These are phyloP conservation scores for Eupithecia inturbata DNA, from an alignment of 2,888 invertebrate species.

Conservation along the genomic window DNA sequence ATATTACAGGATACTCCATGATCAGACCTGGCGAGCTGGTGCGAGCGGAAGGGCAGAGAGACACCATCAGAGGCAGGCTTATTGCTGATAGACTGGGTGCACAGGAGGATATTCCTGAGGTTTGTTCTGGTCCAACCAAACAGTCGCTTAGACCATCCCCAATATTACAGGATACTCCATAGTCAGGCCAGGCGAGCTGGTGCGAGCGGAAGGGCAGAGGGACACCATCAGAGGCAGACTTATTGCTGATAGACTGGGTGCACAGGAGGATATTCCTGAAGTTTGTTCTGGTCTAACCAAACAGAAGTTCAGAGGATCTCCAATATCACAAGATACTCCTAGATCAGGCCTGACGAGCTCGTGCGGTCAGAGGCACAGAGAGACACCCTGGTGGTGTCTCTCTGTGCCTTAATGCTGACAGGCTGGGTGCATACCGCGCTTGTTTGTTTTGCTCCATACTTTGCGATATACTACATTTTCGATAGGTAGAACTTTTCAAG, in stretches of 20 bases:
- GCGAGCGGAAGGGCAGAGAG: constrained; percentile 73
- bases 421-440: constrained; percentile 60
- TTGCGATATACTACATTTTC: too few relatives aligned
- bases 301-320: constrained; percentile 78
- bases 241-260: constrained; percentile 75
- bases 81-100: constrained; percentile 76
- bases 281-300: constrained; percentile 62
- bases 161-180: constrained; percentile 71
- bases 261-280: constrained; percentile 75
- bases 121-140: constrained; percentile 65
- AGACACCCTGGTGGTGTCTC: constrained; percentile 75
- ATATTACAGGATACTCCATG: constrained; percentile 76
- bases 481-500: neutral
- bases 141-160: constrained; percentile 76
- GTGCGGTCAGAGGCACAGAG: constrained; percentile 74
- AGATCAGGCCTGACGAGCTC: constrained; percentile 79
- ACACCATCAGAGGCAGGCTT: constrained; percentile 77
- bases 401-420: constrained; percentile 79
- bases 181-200: constrained; percentile 78
- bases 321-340: too few relatives aligned
- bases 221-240: constrained; percentile 79
- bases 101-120: constrained; percentile 76
- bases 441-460: neutral
- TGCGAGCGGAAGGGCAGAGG: constrained; percentile 72
- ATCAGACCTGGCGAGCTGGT: constrained; percentile 80